Evolutionary conservation across 2,888 invertebrate species (phyloP), one percentile per base, ranked within the genome.

Genomic region (Xestia sexstrigata): DNA sequence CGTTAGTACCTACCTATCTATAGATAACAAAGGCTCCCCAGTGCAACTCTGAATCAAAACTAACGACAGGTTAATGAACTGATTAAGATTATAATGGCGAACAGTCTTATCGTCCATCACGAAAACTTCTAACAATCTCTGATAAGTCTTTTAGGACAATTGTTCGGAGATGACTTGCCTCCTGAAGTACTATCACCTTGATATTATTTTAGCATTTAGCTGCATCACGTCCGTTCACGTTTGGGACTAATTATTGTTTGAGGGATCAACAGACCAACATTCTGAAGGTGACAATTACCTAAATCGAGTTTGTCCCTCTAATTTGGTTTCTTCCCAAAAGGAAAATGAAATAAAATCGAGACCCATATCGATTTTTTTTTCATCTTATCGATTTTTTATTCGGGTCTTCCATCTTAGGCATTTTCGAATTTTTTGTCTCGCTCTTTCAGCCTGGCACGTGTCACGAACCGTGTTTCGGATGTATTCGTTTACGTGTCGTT

Each of bases 41-140:
- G 26, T 70, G 67, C 65, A 78, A 62, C 26, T 71, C 13, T n/a
- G 52, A 83, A 84, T 76, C 71, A 70, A 81, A 83, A 70, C 72
- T 77, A 76, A 77, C 76, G 52, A 52, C 60, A 76, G 83, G 85
- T 85, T 85, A 83, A 85, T 83, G 82, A 85, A 81, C 83, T 82
- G 83, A 85, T 85, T 81, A 81, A 63, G 72, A 75, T 74, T 73
- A 78, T 52, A 66, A 70, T 52, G 67, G 69, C 60, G 71, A 71
- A 71, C 35, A 79, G 26, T 62, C 60, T 78, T 81, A 81, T 81
- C 84, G 74, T 67, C 23, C 58, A 69, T 75, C 66, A 70, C 23
- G 17, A 69, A 81, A 42, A 78, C 39, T 80, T 58, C 45, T 39
- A 65, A 66, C n/a, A 63, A 77, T 65, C 55, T 65, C 8, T 73